Base-by-base conservation (phyloP, 2,113 vertebrate species). In the Rhodinocichla rosea region DNA sequence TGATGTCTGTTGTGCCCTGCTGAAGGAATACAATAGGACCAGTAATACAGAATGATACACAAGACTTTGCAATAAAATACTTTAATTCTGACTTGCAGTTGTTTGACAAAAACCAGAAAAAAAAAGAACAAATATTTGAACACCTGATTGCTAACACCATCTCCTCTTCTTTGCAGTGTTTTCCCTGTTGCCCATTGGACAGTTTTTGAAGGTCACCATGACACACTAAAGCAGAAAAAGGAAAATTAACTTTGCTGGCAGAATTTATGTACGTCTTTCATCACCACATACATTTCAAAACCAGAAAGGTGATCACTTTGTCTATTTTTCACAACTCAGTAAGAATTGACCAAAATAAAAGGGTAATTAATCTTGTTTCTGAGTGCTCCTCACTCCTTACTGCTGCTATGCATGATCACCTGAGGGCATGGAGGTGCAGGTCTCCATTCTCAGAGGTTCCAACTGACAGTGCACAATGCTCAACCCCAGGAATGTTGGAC, bases 331-430 rank as follows among this genome's bases (percentile, higher is more conserved):
- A 35, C 45, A 86, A 53, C 15, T 69, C 24, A 28, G 30, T 53
- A 55, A 75, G 45, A 83, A 53, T 0, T 81, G 32, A 74, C 13
- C 22, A 28, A 65, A 94, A 65, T 10, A 62, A 40, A 60, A 37
- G 32, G 32, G 19, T 45, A 83, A 49, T 45, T 40, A 62, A 60
- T 65, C 33, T 47, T 52, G 7, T 64, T 75, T 59, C 67, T 30
- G n/a, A 37, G n/a, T 17, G 9, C 24, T 88, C 81, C 19, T 78
- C 33, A 6, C 35, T 80, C 49, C 60, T 68, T 60, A 6, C 22
- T 74, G 13, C 37, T 80, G 21, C 11, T 21, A 3, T 20, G 44
- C 26, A 27, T 0, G 0, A 4, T 33, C 11, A 9, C 16, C 53
- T 60, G 30, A 16, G 33, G 76, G 35, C 16, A 7, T 21, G 32